These are phyloP conservation scores for Cuculus canorus DNA, from an alignment of 2,797 vertebrate genomes.

Conservation along the genomic window DNA sequence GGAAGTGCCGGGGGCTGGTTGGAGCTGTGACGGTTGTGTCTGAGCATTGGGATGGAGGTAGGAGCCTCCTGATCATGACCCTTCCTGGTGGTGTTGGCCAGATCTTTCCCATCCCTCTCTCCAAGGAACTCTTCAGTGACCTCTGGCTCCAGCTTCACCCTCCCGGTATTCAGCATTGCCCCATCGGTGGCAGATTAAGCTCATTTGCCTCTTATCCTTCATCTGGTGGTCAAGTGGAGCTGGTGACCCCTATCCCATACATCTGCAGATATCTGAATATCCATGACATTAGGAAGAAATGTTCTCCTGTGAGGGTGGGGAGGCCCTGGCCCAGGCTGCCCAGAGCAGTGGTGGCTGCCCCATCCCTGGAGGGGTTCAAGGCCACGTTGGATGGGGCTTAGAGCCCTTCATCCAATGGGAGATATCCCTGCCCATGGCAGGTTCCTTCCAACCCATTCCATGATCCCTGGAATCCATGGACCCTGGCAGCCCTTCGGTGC, in stretches of 20 bases:
- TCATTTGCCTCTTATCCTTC: not conserved
- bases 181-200: not conserved
- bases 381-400: too few species aligned
- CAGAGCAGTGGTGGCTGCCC: too few species aligned
- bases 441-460: too few species aligned
- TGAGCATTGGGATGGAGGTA: not conserved
- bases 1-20: not conserved
- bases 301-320: too few species aligned
- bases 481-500: not conserved
- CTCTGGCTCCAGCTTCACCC: fast-evolving
- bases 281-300: too few species aligned
- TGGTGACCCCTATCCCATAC: not conserved
- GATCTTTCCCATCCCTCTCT: not conserved
- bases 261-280: too few species aligned
- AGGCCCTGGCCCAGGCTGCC: too few species aligned
- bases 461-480: too few species aligned
- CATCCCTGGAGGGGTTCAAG: too few species aligned
- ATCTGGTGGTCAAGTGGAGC: not conserved
- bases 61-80: not conserved
- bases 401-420: too few species aligned
- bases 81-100: not conserved
- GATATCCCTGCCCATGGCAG: too few species aligned
- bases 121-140: not conserved
- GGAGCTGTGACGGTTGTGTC: not conserved
- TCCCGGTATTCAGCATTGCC: not conserved